Conservation (phyloP, 2,113 vertebrate species). For the Ploceus nigricollis region DNA sequence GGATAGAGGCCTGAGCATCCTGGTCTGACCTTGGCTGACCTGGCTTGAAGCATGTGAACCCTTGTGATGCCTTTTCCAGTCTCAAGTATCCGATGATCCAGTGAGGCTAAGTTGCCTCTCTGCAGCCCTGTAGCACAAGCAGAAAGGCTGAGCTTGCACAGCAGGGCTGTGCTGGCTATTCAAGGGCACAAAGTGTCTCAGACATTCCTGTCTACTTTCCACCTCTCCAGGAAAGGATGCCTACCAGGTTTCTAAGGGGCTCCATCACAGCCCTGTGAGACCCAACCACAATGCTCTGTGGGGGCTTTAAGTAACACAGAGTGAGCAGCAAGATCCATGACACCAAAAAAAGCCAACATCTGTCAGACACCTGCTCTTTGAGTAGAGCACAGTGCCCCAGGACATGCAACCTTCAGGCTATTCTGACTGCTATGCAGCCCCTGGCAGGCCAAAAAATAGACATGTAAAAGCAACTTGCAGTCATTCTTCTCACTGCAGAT, state of each 20-base stretch:
- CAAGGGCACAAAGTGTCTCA: not conserved
- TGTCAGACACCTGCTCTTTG: not conserved
- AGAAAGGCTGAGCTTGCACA: not conserved
- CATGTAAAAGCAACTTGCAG: not conserved
- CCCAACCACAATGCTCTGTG: not conserved
- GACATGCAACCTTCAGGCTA: not conserved
- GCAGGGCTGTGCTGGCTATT: not conserved
- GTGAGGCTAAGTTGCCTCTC: not conserved
- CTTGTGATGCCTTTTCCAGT: not conserved
- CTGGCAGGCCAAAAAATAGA: not conserved
- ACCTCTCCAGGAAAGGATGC: not conserved
- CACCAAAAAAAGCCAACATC: not conserved
- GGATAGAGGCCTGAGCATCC: not conserved
- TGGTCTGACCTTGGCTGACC: not conserved
- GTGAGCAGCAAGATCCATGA: not conserved
- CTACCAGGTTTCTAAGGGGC: not conserved
- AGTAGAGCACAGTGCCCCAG: not conserved
- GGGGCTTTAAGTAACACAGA: not conserved
- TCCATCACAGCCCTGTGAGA: not conserved
- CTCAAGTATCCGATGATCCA: accelerated
- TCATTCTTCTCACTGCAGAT: not conserved
- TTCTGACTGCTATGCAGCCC: not conserved
- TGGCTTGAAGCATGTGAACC: not conserved
- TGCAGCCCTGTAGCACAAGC: not conserved
- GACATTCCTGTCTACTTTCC: not conserved